phyloP scores from a whole-genome alignment of 2,888 invertebrate genomes.

The Hypena proboscidalis region DNA sequence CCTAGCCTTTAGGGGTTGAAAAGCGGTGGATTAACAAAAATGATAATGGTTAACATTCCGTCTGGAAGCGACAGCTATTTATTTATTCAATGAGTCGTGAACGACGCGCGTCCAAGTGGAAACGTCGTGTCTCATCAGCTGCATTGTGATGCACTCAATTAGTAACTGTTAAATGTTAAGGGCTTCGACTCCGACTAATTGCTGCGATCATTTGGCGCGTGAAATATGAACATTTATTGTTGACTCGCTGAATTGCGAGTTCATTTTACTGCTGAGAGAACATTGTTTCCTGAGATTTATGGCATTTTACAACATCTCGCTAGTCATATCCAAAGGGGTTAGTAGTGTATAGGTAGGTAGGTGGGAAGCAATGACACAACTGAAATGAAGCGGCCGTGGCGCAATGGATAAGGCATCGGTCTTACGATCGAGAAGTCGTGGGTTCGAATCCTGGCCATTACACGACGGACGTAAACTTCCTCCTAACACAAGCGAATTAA shows the following conservation, averaged over 20 bases:
- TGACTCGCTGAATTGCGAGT: slow-evolving; percentile 4
- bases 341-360: too few species aligned
- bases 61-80: slow-evolving; percentile 65
- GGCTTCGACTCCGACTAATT: slow-evolving; percentile 46
- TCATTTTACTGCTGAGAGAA: too few species aligned
- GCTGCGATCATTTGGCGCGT: slow-evolving; percentile 44
- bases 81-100: slow-evolving; percentile 74
- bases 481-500: too few species aligned
- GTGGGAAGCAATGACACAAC: too few species aligned
- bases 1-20: slow-evolving; percentile 2
- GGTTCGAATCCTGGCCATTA: too few species aligned
- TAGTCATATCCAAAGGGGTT: too few species aligned
- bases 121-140: slow-evolving; percentile 59
- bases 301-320: too few species aligned
- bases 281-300: too few species aligned
- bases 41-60: slow-evolving; percentile 36
- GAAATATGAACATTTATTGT: slow-evolving; percentile 40
- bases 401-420: too few species aligned
- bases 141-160: slow-evolving; percentile 77
- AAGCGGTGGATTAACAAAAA: slow-evolving; percentile 34
- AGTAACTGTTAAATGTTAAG: slow-evolving; percentile 50
- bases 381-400: too few species aligned
- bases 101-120: slow-evolving; percentile 64
- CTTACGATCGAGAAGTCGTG: too few species aligned
- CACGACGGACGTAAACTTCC: too few species aligned